phyloP scores from a whole-genome alignment of 2,113 vertebrate species.

The Syngnathus floridae region DNA sequence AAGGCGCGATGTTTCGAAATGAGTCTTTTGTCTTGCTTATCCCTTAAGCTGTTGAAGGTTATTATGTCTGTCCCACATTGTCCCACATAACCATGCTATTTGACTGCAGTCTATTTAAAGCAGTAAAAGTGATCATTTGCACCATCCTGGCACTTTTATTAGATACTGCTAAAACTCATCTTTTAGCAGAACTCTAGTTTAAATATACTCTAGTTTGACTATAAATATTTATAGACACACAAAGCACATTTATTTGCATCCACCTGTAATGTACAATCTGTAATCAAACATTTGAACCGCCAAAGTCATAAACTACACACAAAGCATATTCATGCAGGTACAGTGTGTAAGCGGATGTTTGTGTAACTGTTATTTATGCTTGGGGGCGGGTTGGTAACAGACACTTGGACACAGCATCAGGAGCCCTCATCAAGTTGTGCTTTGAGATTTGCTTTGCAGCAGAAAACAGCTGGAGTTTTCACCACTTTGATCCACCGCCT shows the following conservation, averaged over 20 bases:
- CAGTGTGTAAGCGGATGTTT: not conserved
- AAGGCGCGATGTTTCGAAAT: too few relatives aligned
- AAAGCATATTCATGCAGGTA: slow-evolving; percentile 2
- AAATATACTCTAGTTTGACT: slow-evolving; percentile 23
- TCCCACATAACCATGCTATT: too few relatives aligned
- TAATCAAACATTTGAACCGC: slow-evolving; percentile 51
- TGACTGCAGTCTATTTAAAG: slow-evolving; percentile 23
- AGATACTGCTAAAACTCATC: slow-evolving; percentile 23
- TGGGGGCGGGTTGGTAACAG: slow-evolving; percentile 15
- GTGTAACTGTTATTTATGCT: slow-evolving; percentile 19
- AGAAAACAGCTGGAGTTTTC: slow-evolving; percentile 49
- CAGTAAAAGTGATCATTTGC: slow-evolving; percentile 43
- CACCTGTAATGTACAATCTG: slow-evolving; percentile 10
- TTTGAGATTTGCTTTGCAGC: not conserved
- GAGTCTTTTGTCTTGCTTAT: too few relatives aligned
- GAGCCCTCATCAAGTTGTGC: slow-evolving; percentile 3
- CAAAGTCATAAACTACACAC: slow-evolving; percentile 38
- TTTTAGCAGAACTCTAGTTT: slow-evolving; percentile 19
- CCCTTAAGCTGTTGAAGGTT: too few relatives aligned
- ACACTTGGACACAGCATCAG: slow-evolving; percentile 42
- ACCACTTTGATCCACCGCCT: slow-evolving; percentile 16
- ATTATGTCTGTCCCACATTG: too few relatives aligned
- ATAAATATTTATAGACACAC: slow-evolving; percentile 9
- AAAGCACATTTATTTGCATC: slow-evolving; percentile 33
- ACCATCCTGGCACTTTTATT: too few relatives aligned